Percentiles rank a stretch among this genome's conserved stretches.
phyloP scores from a whole-genome alignment of 2,113 vertebrate genomes.

The Gallinago paraguaiae region DNA sequence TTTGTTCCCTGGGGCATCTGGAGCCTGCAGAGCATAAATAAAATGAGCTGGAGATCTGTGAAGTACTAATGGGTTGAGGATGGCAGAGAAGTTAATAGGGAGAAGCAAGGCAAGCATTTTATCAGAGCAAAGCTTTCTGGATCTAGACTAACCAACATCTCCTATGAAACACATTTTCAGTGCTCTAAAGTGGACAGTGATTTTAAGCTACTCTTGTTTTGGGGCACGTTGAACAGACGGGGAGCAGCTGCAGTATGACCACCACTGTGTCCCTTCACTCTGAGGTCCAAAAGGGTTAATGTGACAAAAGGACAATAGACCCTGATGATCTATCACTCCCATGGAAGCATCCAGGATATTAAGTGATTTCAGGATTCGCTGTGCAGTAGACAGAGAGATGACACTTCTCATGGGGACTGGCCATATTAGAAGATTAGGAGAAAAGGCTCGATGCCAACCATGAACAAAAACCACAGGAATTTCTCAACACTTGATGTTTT shows the following conservation, averaged over 20 bases:
- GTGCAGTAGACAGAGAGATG: not conserved
- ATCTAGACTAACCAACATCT: not conserved
- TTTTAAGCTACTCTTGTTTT: not conserved
- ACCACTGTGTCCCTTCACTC: not conserved
- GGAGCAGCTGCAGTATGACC: not conserved
- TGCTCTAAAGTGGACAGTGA: not conserved
- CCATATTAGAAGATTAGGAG: not conserved
- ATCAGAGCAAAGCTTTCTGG: not conserved
- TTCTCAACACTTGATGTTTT: not conserved
- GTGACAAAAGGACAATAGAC: not conserved
- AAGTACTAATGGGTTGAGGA: not conserved
- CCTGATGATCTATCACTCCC: not conserved
- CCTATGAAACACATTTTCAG: not conserved
- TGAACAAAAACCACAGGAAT: not conserved
- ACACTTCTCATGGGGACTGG: not conserved
- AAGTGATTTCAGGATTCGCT: not conserved
- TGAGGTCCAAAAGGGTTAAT: not conserved
- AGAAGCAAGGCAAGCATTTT: not conserved
- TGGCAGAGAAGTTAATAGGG: not conserved
- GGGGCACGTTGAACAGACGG: not conserved
- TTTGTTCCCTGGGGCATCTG: conserved; percentile 78
- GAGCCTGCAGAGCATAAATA: conserved; percentile 71
- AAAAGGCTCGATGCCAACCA: not conserved
- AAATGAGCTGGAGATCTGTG: not conserved
- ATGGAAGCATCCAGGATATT: not conserved